Evolutionary conservation across 2,888 invertebrate genomes (phyloP).

Genomic region (Ischnura elegans): DNA sequence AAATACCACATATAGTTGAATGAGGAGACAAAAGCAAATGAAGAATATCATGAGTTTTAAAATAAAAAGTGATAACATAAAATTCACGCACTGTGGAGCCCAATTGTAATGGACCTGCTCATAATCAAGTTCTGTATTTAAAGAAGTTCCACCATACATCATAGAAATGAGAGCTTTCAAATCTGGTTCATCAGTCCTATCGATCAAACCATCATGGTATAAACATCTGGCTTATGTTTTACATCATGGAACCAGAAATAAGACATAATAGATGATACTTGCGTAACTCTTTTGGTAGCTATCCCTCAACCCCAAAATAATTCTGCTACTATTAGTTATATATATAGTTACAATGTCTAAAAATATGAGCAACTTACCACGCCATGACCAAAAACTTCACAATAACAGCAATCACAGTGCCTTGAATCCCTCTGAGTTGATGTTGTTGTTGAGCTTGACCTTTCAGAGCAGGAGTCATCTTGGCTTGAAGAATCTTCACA

Average conservation of each 20-base stretch:
- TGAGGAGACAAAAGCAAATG: no score
- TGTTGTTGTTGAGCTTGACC: slow-evolving; percentile 78
- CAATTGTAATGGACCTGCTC: no score
- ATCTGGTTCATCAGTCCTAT: slow-evolving; percentile 55
- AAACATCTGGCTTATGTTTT: slow-evolving; percentile 7
- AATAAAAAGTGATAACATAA: no score
- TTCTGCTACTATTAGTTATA: no score
- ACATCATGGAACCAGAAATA: not conserved
- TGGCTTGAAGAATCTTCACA: slow-evolving; percentile 73
- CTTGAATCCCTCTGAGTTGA: slow-evolving; percentile 77
- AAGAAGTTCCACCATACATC: no score
- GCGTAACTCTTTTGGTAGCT: no score
- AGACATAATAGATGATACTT: not conserved
- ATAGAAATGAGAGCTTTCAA: not conserved
- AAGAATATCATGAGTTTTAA: no score
- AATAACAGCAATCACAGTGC: slow-evolving; percentile 88
- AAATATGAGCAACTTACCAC: slow-evolving; percentile 77
- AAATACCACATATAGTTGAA: no score
- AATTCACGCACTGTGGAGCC: no score
- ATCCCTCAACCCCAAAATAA: no score
- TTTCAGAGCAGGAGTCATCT: slow-evolving; percentile 77
- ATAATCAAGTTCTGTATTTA: no score
- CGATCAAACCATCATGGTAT: slow-evolving; percentile 58
- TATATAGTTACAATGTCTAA: no score
- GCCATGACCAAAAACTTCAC: slow-evolving; percentile 90